These are phyloP conservation scores for Sycon ciliatum DNA, from an alignment of 37 sponge, comb jelly and placozoan species.

Conservation along the genomic window DNA sequence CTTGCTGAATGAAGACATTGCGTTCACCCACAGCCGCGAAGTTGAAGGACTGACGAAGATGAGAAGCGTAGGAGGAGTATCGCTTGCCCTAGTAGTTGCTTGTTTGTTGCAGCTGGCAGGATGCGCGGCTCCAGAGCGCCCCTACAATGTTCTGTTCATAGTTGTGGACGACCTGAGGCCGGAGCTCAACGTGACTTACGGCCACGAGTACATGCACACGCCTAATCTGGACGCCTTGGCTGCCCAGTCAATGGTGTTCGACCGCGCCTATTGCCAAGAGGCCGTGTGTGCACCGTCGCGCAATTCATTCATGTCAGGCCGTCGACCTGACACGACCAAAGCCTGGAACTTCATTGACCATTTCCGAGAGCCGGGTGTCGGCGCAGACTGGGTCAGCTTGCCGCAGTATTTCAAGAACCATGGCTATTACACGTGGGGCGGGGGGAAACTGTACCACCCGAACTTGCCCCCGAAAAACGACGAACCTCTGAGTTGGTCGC, in stretches of 20 bases:
- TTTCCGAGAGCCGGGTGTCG: constrained; percentile 17
- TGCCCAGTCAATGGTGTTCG: constrained; percentile 36
- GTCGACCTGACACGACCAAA: constrained; percentile 40
- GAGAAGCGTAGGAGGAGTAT: too few species aligned
- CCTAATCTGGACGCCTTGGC: constrained; percentile 38
- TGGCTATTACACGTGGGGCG: constrained; percentile 29
- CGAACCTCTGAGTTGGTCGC: constrained; percentile 29
- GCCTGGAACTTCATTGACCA: constrained; percentile 26
- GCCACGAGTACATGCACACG: constrained; percentile 3
- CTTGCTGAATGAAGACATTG: too few species aligned
- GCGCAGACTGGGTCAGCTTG: constrained; percentile 23
- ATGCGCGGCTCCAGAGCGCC: too few species aligned
- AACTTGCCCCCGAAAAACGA: constrained; percentile 20
- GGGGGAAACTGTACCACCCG: constrained; percentile 31
- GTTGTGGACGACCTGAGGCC: constrained; percentile 42
- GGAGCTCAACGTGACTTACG: constrained; percentile 30
- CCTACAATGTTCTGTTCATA: constrained; percentile 30
- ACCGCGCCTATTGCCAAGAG: constrained; percentile 37
- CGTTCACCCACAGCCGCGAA: too few species aligned
- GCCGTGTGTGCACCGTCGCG: constrained; percentile 41
- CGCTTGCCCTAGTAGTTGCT: too few species aligned
- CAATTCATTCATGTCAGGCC: constrained; percentile 36
- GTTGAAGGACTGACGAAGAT: too few species aligned
- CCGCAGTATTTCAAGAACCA: constrained; percentile 32
- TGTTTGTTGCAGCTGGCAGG: too few species aligned